These are phyloP conservation scores for Odontamblyopus rebecca DNA, from an alignment of 2,797 vertebrate species.

Conservation along the genomic window DNA sequence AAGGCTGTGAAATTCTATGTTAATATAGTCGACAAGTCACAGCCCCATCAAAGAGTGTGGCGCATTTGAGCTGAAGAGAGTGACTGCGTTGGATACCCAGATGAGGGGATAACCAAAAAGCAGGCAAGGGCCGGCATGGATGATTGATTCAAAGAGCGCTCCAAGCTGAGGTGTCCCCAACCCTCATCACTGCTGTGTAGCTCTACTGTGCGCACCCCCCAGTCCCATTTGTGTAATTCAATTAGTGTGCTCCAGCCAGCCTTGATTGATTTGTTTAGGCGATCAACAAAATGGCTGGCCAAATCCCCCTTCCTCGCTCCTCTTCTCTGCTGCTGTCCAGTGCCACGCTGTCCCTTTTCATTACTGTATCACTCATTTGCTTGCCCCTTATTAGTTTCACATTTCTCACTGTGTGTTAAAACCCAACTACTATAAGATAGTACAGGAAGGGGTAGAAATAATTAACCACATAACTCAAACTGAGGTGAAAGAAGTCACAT, in stretches of 20 bases:
- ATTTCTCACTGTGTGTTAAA: slow-evolving; percentile 46
- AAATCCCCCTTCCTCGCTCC: slow-evolving; percentile 47
- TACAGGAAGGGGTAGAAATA: slow-evolving; percentile 28
- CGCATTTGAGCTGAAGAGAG: slow-evolving; percentile 21
- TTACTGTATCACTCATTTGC: slow-evolving; percentile 50
- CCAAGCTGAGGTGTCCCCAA: slow-evolving; percentile 61
- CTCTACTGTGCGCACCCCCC: slow-evolving; percentile 56
- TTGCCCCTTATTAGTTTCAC: slow-evolving; percentile 36
- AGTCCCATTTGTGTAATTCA: slow-evolving; percentile 78
- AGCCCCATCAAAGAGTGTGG: slow-evolving; percentile 15
- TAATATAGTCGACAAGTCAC: too few species aligned
- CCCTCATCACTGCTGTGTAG: slow-evolving; percentile 55
- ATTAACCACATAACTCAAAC: slow-evolving; percentile 13
- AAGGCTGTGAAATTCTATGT: not conserved
- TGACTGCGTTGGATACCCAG: slow-evolving; percentile 37
- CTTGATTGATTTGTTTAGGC: slow-evolving; percentile 80
- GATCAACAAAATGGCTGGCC: slow-evolving; percentile 72
- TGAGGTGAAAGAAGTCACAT: slow-evolving; percentile 5
- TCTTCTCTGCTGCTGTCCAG: slow-evolving; percentile 43
- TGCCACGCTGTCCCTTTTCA: slow-evolving; percentile 44
- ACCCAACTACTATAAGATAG: slow-evolving; percentile 29
- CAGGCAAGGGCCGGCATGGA: slow-evolving; percentile 52
- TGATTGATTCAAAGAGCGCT: slow-evolving; percentile 75
- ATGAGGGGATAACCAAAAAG: slow-evolving; percentile 55
- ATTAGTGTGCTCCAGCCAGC: slow-evolving; percentile 72